Base-by-base conservation (phyloP, 2,888 invertebrate species). In the Sepioteuthis lessoniana region DNA sequence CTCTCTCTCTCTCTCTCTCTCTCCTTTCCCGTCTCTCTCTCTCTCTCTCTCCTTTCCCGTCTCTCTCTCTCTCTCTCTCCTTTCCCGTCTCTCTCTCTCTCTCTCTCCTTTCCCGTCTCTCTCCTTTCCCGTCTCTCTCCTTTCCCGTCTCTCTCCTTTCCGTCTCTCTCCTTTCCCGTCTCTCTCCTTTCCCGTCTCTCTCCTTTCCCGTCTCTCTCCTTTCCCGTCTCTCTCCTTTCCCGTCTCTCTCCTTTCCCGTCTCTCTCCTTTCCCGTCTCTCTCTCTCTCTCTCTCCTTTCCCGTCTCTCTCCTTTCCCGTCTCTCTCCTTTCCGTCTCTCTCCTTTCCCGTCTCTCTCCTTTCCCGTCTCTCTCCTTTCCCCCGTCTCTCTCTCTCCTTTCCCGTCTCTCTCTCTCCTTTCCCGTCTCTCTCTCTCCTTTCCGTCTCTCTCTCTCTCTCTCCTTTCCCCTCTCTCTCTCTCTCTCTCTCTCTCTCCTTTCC, bases 241-340 rank as follows among this genome's bases (percentile, higher is more conserved):
- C 25, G 21, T 1, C 4, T 60, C 28, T 25, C 25, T 25, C 28
- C 25, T 25, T 60, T 60, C 28, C 28, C 5, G 1, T 60, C 1
- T 25, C 25, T 25, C 25, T 5, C 5, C 25, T 60, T 60, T 7
- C 10, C 7, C 8, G 0, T 76, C n/a, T n/a, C n/a, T 10, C n/a
- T 76, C n/a, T n/a, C 1, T 0, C 31, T 76, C n/a, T n/a, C 8
- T 0, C 0, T 31, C n/a, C n/a, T 1, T 10, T 19, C 1, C 8
- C 10, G 7, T 10, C n/a, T 31, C n/a, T 0, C 13, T 2, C 7
- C 0, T n/a, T 31, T 76, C n/a, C 16, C 0, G 31, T 31, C n/a
- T 0, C n/a, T 31, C 13, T 76, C n/a, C 76, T 2, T 0, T 13
- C 19, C 50, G 2, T 7, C 16, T 76, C 16, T 13, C 21, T 25